phyloP scores from a whole-genome alignment of 2,797 vertebrate species.

The Chelmon rostratus region DNA sequence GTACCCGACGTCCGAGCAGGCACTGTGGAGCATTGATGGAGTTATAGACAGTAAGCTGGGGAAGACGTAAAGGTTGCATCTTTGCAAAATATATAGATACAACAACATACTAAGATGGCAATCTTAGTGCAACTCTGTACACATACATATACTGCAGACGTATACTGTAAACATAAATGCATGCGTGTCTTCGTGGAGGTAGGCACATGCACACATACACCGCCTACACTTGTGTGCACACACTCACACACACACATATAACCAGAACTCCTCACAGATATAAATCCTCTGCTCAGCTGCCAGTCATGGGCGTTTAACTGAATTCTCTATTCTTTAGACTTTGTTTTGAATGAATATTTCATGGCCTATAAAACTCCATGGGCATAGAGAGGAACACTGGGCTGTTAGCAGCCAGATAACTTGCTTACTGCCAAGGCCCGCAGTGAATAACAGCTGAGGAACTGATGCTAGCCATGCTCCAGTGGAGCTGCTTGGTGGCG shows the following conservation, averaged over 20 bases:
- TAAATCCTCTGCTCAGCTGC: conserved; percentile 27
- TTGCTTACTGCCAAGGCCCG: conserved; percentile 47
- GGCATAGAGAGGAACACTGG: conserved; percentile 52
- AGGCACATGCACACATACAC: not conserved
- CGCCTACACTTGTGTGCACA: not conserved
- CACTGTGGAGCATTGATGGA: conserved; percentile 44
- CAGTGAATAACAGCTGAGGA: conserved; percentile 51
- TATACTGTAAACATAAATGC: not conserved
- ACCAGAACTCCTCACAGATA: conserved; percentile 1
- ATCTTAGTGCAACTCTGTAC: not conserved
- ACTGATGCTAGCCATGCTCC: conserved; percentile 42
- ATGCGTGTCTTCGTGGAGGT: not conserved
- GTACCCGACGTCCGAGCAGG: conserved; percentile 23
- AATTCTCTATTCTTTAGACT: conserved; percentile 46
- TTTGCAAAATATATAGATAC: not conserved
- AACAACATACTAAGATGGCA: not conserved
- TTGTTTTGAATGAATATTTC: conserved; percentile 73
- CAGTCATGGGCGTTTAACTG: conserved; percentile 44
- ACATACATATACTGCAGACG: not conserved
- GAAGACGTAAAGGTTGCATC: conserved; percentile 18
- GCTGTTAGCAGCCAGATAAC: conserved; percentile 51
- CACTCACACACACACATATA: conserved; percentile 12
- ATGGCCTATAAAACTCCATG: conserved; percentile 52
- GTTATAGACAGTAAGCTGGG: conserved; percentile 58
- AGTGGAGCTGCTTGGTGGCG: conserved; percentile 43